Conservation (phyloP, 1,140 invertebrate species). For the Ladona fulva region DNA sequence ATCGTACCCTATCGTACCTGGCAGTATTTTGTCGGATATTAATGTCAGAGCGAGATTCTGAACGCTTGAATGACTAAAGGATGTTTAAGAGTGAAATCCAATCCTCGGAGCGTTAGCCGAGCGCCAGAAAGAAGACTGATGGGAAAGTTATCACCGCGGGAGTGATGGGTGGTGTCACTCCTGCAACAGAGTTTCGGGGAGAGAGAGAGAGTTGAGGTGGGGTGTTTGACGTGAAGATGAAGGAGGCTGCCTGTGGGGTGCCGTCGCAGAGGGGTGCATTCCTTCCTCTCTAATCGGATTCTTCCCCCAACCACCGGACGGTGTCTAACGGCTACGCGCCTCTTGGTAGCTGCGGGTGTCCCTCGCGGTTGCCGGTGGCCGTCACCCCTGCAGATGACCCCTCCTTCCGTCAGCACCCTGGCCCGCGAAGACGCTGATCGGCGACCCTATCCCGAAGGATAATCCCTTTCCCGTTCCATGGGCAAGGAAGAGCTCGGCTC, state of each 20-base stretch:
- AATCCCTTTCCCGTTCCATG: no score
- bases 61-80: no score
- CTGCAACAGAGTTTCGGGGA: not conserved
- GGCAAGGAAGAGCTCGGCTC: not conserved
- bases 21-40: no score
- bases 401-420: no score
- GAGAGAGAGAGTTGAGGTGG: not conserved
- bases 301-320: no score
- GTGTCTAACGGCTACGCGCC: not conserved
- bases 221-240: not conserved
- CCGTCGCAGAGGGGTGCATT: not conserved
- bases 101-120: not conserved
- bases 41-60: no score
- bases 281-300: not conserved
- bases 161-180: not conserved
- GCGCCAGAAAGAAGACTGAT: not conserved
- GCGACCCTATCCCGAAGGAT: no score
- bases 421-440: no score
- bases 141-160: not conserved
- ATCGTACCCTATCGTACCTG: no score
- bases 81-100: not conserved
- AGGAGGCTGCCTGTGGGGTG: not conserved
- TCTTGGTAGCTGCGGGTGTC: not conserved
- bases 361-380: not conserved
- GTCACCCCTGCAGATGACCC: not conserved